Conservation (phyloP, 2,797 vertebrate genomes). For the Dermochelys coriacea region DNA sequence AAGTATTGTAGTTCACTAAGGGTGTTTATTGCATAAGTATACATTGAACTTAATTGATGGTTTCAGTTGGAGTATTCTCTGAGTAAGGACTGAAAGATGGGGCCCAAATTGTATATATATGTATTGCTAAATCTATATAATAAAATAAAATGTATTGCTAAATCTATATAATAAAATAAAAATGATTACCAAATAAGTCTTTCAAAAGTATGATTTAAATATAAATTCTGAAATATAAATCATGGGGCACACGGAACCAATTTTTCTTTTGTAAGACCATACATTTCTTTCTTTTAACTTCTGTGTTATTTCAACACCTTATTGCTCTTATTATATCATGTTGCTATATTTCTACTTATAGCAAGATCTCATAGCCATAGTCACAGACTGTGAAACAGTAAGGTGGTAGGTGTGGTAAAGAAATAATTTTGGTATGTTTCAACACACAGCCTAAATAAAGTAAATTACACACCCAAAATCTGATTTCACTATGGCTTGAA, state of each 20-base stretch:
- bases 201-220: constrained; percentile 55
- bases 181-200: constrained; percentile 31
- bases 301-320: constrained; percentile 51
- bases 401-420: not conserved
- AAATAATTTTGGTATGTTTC: constrained; percentile 1
- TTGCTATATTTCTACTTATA: constrained; percentile 38
- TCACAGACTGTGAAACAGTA: not conserved
- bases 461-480: not conserved
- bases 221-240: constrained; percentile 72
- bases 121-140: constrained; percentile 44
- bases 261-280: constrained; percentile 54
- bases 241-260: constrained; percentile 70
- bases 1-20: constrained; percentile 39
- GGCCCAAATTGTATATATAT: no score
- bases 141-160: constrained; percentile 47
- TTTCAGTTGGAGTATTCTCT: constrained; percentile 8
- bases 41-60: constrained; percentile 12
- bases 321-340: constrained; percentile 20
- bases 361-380: not conserved
- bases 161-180: constrained; percentile 38
- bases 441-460: not conserved
- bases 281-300: constrained; percentile 16
- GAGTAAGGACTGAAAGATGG: constrained; percentile 14
- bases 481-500: not conserved
- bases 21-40: constrained; percentile 13